Conservation (phyloP, 1,140 invertebrate genomes). For the Amphibalanus amphitrite region DNA sequence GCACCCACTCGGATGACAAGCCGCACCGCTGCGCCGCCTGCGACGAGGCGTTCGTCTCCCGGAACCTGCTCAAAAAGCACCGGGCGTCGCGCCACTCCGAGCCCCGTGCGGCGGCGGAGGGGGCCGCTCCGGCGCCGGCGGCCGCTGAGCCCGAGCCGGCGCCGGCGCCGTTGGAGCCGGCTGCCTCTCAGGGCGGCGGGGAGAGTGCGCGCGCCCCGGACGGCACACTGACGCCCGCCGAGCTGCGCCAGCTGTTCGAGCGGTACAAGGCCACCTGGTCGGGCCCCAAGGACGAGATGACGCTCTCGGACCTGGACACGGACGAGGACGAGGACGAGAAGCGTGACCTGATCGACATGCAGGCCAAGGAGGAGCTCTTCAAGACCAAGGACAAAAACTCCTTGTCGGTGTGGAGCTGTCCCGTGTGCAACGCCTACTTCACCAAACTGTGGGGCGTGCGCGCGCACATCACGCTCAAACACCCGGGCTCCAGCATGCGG, state of each 20-base stretch:
- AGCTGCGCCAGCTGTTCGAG: not conserved
- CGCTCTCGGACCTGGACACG: not conserved
- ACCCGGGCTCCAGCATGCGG: not conserved
- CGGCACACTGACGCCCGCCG: not conserved
- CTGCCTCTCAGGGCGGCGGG: not conserved
- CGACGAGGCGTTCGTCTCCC: not conserved
- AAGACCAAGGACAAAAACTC: not conserved
- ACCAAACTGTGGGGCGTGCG: conserved; percentile 5
- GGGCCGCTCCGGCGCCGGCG: not conserved
- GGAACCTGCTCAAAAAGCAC: not conserved
- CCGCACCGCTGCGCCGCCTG: not conserved
- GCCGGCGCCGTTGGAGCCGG: not conserved
- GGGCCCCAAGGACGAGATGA: not conserved
- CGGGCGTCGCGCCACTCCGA: not conserved
- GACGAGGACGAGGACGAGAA: not conserved
- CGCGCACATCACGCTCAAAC: conserved; percentile 1
- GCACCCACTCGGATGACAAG: not conserved
- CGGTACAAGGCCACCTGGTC: not conserved
- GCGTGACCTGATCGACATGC: not conserved
- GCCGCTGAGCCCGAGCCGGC: not conserved
- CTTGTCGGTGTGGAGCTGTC: not conserved
- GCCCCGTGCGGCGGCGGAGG: not conserved
- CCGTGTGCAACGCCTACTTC: not conserved
- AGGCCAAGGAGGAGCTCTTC: not conserved
- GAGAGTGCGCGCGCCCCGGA: not conserved